Evolutionary conservation across 2,797 vertebrate genomes (phyloP).

Genomic region (Coreius guichenoti): DNA sequence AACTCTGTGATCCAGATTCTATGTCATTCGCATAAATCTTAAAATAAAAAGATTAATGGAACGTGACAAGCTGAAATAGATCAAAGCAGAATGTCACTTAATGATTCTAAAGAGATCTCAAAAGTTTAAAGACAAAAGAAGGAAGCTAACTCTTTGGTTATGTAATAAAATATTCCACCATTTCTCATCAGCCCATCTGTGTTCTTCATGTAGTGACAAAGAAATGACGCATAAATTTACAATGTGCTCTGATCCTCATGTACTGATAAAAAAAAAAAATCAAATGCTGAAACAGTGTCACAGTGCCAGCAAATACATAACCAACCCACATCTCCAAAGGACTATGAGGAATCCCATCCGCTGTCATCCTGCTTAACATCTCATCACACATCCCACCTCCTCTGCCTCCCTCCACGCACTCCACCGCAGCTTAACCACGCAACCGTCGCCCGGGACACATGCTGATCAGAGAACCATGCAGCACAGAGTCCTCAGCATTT

Average conservation of each 20-base stretch:
- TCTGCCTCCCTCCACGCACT: slow-evolving; percentile 36
- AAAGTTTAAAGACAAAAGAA: background rate
- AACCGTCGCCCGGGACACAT: slow-evolving; percentile 8
- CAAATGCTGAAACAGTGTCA: background rate
- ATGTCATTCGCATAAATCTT: slow-evolving; percentile 20
- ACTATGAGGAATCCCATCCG: slow-evolving; percentile 34
- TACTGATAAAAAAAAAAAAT: background rate
- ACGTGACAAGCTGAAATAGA: slow-evolving; percentile 17
- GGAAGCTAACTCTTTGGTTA: background rate
- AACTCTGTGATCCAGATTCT: background rate
- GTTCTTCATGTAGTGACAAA: slow-evolving; percentile 7
- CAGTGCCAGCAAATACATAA: slow-evolving; percentile 2
- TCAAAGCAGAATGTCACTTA: background rate
- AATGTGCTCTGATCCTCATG: slow-evolving; percentile 15
- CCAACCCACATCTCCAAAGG: slow-evolving; percentile 2
- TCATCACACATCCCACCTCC: slow-evolving; percentile 2
- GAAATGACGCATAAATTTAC: slow-evolving; percentile 24
- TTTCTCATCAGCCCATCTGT: slow-evolving; percentile 24
- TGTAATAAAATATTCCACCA: background rate
- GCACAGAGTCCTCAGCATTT: slow-evolving; percentile 27
- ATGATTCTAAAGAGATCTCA: background rate
- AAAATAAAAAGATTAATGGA: slow-evolving; percentile 6
- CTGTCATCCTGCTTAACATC: background rate
- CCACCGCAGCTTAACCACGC: slow-evolving; percentile 29
- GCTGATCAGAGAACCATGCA: background rate